Base-by-base conservation (phyloP, 2,113 vertebrate genomes). In the Oryzias melastigma region DNA sequence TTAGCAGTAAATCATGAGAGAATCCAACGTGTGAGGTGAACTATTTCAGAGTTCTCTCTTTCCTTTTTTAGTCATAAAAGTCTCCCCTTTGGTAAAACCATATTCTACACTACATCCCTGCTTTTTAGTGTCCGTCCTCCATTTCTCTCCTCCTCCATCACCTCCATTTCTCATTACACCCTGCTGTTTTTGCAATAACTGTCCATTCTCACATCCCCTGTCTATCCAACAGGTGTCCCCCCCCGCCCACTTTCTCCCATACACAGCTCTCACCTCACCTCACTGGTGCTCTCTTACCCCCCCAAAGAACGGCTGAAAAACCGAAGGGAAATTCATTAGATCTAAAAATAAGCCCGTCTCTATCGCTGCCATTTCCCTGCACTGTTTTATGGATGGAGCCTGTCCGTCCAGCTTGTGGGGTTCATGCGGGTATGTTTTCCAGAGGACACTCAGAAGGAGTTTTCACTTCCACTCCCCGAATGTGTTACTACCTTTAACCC, bases 321-420 rank as follows among this genome's bases (percentile, higher is more conserved):
- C 65, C 22, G 15, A 55, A 52, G 77, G 65, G 79, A 88, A 86
- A 88, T 90, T 89, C 83, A 90, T 88, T 84, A 85, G 69, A 64
- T 84, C 86, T 90, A 90, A 90, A 90, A 91, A 91, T 90, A 90
- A 70, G 68, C 52, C 17, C 60, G 75, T 72, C 78, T 72, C 17
- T 62, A 73, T 72, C 78, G 71, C 73, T 81, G 62, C 79, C 65
- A 55, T 71, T 72, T 69, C 35, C 22, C 80, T 76, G 54, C 62
- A 27, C 48, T 3, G 5, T 18, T 65, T 89, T 87, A 89, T 87
- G 80, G 88, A 90, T 90, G 88, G 75, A 71, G 70, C 74, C 76
- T 86, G 84, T 88, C 85, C 78, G 59, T 62, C 69, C 13, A 13
- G 52, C 59, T 79, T 60, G 12, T 78, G 82, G 80, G 80, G 73